Evolutionary conservation across 2,113 vertebrate genomes (phyloP).

Genomic region (Triplophysa siluroides): DNA sequence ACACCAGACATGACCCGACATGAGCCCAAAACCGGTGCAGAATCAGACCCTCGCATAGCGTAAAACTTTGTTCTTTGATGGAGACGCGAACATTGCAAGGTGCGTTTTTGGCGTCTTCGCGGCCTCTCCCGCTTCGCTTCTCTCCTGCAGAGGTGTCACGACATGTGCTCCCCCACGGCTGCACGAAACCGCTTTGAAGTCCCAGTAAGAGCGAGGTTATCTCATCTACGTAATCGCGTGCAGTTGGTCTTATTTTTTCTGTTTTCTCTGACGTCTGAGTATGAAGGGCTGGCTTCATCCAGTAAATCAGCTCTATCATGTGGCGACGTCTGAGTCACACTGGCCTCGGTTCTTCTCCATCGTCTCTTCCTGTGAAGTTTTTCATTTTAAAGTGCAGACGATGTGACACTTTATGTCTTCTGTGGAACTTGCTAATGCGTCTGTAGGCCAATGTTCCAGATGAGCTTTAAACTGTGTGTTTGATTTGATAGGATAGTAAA

Average conservation of each 20-base stretch:
- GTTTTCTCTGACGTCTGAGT: slow-evolving; percentile 32
- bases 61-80: not conserved
- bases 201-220: not conserved
- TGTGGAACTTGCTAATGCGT: slow-evolving; percentile 47
- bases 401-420: slow-evolving; percentile 64
- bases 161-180: not conserved
- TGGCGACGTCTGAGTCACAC: slow-evolving; percentile 65
- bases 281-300: slow-evolving; percentile 34
- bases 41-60: slow-evolving; percentile 1
- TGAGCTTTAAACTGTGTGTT: not conserved
- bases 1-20: slow-evolving; percentile 69
- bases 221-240: slow-evolving; percentile 26
- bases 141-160: not conserved
- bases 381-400: slow-evolving; percentile 48
- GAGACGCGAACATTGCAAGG: not conserved
- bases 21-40: slow-evolving; percentile 33
- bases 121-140: slow-evolving; percentile 1
- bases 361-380: slow-evolving; percentile 29
- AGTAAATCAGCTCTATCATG: slow-evolving; percentile 66
- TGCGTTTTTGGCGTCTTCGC: not conserved
- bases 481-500: too few species aligned
- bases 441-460: slow-evolving; percentile 17
- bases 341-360: slow-evolving; percentile 25
- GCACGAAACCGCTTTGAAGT: slow-evolving; percentile 40
- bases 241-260: slow-evolving; percentile 25